Evolutionary conservation across 2,888 invertebrate species (phyloP).

Genomic region (Lacanobia wlatinum): DNA sequence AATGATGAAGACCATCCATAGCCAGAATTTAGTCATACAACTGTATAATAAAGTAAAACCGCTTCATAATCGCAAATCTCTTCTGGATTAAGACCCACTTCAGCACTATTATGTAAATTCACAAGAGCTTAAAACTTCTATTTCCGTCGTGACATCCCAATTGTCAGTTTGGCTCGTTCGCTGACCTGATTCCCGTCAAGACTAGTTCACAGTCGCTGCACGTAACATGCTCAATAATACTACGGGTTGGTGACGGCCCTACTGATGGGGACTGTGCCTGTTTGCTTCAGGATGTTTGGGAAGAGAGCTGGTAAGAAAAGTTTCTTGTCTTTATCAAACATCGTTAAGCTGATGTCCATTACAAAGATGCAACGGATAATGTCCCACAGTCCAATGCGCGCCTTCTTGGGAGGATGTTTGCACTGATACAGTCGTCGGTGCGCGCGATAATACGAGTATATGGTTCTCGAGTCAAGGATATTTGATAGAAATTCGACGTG

Average conservation of each 20-base stretch:
- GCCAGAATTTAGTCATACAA: neutral
- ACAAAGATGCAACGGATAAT: too few species aligned
- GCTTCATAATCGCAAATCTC: neutral
- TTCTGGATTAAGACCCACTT: neutral
- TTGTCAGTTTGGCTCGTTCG: constrained; percentile 19
- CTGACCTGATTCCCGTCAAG: constrained; percentile 47
- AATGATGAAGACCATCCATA: neutral
- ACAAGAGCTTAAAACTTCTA: constrained; percentile 1
- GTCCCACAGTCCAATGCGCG: too few species aligned
- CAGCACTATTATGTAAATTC: neutral
- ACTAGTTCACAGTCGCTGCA: constrained; percentile 37
- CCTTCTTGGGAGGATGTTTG: too few species aligned
- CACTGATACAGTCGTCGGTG: too few species aligned
- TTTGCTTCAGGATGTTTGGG: neutral
- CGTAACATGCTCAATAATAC: constrained; percentile 27
- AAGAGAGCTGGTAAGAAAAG: neutral
- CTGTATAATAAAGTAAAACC: neutral
- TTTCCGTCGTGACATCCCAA: constrained; percentile 11
- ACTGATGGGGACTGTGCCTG: constrained; percentile 13
- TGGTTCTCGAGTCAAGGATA: too few species aligned
- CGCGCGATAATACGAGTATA: too few species aligned
- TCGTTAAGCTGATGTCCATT: neutral
- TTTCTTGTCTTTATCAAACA: too few species aligned
- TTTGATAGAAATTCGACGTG: too few species aligned
- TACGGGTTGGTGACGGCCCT: constrained; percentile 16